Percentiles rank a stretch among this genome's conserved stretches.
These are phyloP conservation scores for Coregonus clupeaformis DNA, from an alignment of 2,113 vertebrate species.

Conservation along the genomic window DNA sequence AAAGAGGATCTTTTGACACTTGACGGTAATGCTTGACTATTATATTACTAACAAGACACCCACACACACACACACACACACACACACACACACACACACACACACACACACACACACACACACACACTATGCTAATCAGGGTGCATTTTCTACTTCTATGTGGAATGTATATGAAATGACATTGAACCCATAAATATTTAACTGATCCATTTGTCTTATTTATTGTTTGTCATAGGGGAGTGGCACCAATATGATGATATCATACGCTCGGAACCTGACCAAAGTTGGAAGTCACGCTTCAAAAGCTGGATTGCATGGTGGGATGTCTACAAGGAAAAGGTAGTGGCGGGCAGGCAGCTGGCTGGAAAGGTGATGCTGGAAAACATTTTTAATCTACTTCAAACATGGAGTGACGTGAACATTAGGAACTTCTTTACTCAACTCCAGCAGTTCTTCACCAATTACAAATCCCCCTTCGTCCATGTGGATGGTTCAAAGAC, in stretches of 20 bases:
- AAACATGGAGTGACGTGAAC: conserved; percentile 66
- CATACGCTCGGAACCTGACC: conserved; percentile 47
- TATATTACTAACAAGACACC: not conserved
- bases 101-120: too few species aligned
- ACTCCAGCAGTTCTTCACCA: conserved; percentile 59
- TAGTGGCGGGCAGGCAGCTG: conserved; percentile 61
- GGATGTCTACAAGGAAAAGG: accelerated
- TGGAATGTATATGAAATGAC: not conserved
- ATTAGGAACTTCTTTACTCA: conserved; percentile 67
- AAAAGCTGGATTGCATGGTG: accelerated
- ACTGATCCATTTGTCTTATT: not conserved
- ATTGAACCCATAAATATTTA: not conserved
- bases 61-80: too few species aligned
- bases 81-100: too few species aligned
- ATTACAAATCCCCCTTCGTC: conserved; percentile 22
- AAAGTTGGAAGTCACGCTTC: not conserved
- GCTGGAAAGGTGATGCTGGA: conserved; percentile 74
- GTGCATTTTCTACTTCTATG: too few species aligned
- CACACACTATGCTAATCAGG: too few species aligned
- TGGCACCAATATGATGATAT: conserved; percentile 89
- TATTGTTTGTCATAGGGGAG: conserved; percentile 28
- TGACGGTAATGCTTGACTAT: conserved; percentile 11
- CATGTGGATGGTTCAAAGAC: accelerated
- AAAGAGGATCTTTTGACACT: not conserved
- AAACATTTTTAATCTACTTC: conserved; percentile 72